Evolutionary conservation across 2,888 invertebrate species (phyloP).

Genomic region (Microplitis deprimator): DNA sequence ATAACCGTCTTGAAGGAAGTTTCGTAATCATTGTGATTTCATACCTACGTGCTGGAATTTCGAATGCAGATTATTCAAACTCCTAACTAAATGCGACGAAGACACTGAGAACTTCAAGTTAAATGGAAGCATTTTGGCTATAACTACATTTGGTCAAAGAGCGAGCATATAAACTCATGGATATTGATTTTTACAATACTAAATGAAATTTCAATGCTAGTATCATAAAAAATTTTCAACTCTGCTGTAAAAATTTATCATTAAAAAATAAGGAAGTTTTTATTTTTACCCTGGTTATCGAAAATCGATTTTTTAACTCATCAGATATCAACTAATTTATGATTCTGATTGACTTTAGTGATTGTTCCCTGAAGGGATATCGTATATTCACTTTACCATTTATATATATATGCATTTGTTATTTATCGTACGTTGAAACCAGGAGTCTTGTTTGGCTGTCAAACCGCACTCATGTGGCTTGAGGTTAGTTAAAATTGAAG

Average conservation of each 20-base stretch:
- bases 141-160: constrained; percentile 23
- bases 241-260: too few relatives aligned
- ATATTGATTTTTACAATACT: neutral
- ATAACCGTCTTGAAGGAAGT: constrained; percentile 52
- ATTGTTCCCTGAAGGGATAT: neutral
- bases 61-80: constrained; percentile 65
- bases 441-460: constrained; percentile 52
- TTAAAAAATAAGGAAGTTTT: too few relatives aligned
- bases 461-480: constrained; percentile 54
- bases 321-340: too few relatives aligned
- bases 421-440: neutral
- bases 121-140: constrained; percentile 18
- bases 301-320: too few relatives aligned
- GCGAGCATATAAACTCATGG: neutral
- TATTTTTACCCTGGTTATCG: too few relatives aligned
- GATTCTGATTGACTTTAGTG: too few relatives aligned
- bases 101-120: constrained; percentile 42
- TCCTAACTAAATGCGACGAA: constrained; percentile 45
- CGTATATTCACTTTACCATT: neutral
- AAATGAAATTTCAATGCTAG: too few relatives aligned
- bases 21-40: constrained; percentile 65
- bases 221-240: too few relatives aligned
- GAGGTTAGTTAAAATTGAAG: constrained; percentile 46
- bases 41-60: constrained; percentile 63
- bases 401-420: constrained; percentile 4